Base-by-base conservation (phyloP, 2,888 invertebrate species). In the Watsonalla binaria region DNA sequence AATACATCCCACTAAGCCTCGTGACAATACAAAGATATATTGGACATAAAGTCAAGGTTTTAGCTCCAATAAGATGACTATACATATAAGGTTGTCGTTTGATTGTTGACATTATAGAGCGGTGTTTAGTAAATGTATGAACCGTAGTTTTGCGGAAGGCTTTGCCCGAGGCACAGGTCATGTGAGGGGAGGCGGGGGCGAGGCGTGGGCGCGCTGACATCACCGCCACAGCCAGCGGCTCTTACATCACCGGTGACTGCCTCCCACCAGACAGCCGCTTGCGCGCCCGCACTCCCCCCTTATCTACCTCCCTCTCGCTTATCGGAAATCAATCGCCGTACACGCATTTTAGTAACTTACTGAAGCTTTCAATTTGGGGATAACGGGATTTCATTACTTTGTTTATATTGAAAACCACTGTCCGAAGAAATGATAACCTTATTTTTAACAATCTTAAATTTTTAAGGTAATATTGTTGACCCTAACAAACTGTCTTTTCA, bases 151-250 rank as follows among this genome's bases (percentile, higher is more conserved):
- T 76, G 80, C 84, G 85, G 86, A 89, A 90, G 87, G 89, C 86
- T 90, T 77, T 69, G 69, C 69, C 58, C 67, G 68, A 71, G 64
- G 60, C 63, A 68, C 67, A 70, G 68, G 66, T 60, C 62, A 60
- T 67, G 60, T 54, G 63, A 59, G 70, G 68, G 63, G 77, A 66
- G 69, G 75, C 71, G 74, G 72, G 75, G 76, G 75, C 63, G 70
- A 60, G 72, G 74, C 74, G 86, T 85, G 82, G 86, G 86, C 78
- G 85, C 82, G 87, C 85, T 90, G 90, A 90, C 89, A 89, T 90
- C 90, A 90, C 85, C 90, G 80, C 82, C 82, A 68, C 74, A 84
- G 84, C 81, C 82, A 86, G 84, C 80, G 81, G 86, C 70, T 88
- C 89, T 90, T 90, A 90, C 90, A 88, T 89, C 90, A 89, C 80